These are phyloP conservation scores for Laspeyria flexula DNA, from an alignment of 2,888 invertebrate species.

Conservation along the genomic window DNA sequence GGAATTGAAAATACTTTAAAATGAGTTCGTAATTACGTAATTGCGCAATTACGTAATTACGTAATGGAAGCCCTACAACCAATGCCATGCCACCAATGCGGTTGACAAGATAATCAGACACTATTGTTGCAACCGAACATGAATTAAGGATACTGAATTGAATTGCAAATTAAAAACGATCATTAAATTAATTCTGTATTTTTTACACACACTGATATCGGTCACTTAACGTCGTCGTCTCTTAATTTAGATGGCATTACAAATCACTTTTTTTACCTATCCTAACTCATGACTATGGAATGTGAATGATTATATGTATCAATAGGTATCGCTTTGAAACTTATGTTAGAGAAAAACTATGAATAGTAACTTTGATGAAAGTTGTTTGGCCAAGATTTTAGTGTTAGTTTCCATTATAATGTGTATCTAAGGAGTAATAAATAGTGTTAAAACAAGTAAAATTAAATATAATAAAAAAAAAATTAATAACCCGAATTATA, in stretches of 20 bases:
- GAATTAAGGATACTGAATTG: conserved; percentile 44
- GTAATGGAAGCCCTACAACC: no score
- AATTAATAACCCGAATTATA: no score
- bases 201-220: conserved; percentile 30
- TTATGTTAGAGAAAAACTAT: background rate
- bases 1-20: no score
- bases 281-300: conserved; percentile 9
- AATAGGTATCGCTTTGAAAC: background rate
- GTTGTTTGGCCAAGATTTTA: background rate
- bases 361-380: background rate
- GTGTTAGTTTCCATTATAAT: background rate
- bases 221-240: conserved; percentile 32
- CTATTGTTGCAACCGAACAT: conserved; percentile 40
- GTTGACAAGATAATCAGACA: conserved; percentile 39
- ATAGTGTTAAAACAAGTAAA: no score
- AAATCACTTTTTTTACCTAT: conserved; percentile 31
- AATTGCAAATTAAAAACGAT: conserved; percentile 42
- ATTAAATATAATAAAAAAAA: no score
- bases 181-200: conserved; percentile 37
- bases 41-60: no score
- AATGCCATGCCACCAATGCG: conserved; percentile 36
- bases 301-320: conserved; percentile 9
- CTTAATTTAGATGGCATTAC: conserved; percentile 35
- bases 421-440: no score
- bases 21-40: no score